These are phyloP conservation scores for Thunnus albacares DNA, from an alignment of 2,797 vertebrate genomes.

Conservation along the genomic window DNA sequence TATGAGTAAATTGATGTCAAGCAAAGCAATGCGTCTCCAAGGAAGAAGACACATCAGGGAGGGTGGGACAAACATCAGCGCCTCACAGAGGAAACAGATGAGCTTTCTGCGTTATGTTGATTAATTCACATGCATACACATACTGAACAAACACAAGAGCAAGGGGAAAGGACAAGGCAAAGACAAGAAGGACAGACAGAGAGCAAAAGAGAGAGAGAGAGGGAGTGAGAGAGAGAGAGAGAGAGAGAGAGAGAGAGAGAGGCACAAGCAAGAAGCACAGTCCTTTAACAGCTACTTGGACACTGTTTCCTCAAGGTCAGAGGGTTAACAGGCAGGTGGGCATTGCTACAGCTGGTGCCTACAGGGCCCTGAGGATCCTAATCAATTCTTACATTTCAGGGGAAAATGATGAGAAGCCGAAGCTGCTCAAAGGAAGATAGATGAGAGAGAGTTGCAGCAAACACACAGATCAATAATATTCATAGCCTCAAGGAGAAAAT, in stretches of 20 bases:
- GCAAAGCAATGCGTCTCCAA: conserved; percentile 62
- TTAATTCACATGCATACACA: conserved; percentile 62
- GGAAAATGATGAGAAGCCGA: conserved; percentile 81
- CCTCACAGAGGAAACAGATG: conserved; percentile 57
- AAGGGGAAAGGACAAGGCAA: conserved; percentile 25
- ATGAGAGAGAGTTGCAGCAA: conserved; percentile 78
- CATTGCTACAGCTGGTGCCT: conserved; percentile 72
- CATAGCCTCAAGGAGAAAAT: conserved; percentile 78
- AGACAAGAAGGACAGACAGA: conserved; percentile 9
- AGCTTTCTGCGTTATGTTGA: conserved; percentile 63
- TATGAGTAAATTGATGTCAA: conserved; percentile 74
- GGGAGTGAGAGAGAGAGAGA: not conserved
- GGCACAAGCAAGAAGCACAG: not conserved
- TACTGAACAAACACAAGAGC: conserved; percentile 30
- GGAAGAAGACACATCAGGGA: conserved; percentile 26
- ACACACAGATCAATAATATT: conserved; percentile 87
- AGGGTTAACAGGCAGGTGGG: conserved; percentile 67
- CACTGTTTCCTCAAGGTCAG: conserved; percentile 73
- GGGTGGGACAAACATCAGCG: conserved; percentile 37
- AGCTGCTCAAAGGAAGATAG: conserved; percentile 80
- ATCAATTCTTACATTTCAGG: conserved; percentile 86
- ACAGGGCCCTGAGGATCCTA: conserved; percentile 68
- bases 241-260: not conserved
- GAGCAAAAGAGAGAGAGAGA: not conserved
- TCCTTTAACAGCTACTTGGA: conserved; percentile 38